These are phyloP conservation scores for Latheticus oryzae DNA, from an alignment of 2,888 invertebrate species.

Conservation along the genomic window DNA sequence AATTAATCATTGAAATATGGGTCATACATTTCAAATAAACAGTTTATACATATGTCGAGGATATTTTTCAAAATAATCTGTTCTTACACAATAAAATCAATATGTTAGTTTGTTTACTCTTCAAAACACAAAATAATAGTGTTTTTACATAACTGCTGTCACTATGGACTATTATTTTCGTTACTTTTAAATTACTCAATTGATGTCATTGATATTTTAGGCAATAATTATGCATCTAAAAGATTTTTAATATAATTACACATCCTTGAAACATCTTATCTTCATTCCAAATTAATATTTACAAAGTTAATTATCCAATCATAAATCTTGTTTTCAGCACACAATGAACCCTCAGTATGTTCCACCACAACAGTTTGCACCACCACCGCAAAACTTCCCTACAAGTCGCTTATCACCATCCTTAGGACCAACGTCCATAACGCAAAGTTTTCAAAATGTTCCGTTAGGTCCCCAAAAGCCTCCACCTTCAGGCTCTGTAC, in stretches of 20 bases:
- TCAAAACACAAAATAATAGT: too few species aligned
- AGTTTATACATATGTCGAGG: conserved; percentile 27
- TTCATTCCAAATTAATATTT: conserved; percentile 5
- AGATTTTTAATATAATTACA: too few species aligned
- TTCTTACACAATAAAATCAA: neutral
- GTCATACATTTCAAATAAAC: conserved; percentile 35
- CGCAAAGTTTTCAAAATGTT: conserved; percentile 53
- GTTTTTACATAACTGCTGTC: neutral
- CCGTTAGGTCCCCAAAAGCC: conserved; percentile 50
- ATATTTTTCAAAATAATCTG: conserved; percentile 10
- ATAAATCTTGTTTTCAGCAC: conserved; percentile 32
- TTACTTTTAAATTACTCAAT: neutral
- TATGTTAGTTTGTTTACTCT: conserved; percentile 5
- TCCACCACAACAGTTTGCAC: conserved; percentile 58
- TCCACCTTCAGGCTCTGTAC: conserved; percentile 27
- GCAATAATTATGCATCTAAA: too few species aligned
- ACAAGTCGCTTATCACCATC: conserved; percentile 43
- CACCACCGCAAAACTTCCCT: conserved; percentile 49
- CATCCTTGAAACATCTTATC: too few species aligned
- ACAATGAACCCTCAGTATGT: conserved; percentile 69
- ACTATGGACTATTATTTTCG: neutral
- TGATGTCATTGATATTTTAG: conserved; percentile 6
- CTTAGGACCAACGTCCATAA: conserved; percentile 56
- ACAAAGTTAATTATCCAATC: neutral
- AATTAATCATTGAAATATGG: conserved; percentile 34